A percentile compares a stretch with the other conserved stretches of the same genome.
phyloP scores from a whole-genome alignment of 2,113 vertebrate species.

The Orientallactaga bullata region DNA sequence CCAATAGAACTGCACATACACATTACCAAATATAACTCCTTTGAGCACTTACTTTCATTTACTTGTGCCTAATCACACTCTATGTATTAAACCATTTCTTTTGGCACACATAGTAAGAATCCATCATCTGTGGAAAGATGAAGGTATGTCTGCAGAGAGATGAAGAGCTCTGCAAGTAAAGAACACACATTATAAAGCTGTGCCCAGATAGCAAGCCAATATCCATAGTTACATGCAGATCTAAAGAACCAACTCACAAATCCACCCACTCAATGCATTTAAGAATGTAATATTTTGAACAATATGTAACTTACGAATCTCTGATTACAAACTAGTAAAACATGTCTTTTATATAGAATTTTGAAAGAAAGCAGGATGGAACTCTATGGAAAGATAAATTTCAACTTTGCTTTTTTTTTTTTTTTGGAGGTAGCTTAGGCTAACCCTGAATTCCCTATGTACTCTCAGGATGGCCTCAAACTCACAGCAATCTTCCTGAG shows the following conservation, averaged over 20 bases:
- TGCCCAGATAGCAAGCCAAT: slow-evolving; percentile 75
- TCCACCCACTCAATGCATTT: slow-evolving; percentile 48
- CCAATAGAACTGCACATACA: not conserved
- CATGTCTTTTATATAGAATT: slow-evolving; percentile 34
- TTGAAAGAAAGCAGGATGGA: slow-evolving; percentile 22
- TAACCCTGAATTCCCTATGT: no score
- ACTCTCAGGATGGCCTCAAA: no score
- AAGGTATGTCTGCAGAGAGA: not conserved
- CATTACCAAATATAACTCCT: not conserved
- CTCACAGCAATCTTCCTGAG: no score
- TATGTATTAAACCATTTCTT: slow-evolving; percentile 58
- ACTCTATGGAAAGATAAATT: slow-evolving; percentile 47
- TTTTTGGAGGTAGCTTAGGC: no score
- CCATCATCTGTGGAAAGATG: slow-evolving; percentile 21
- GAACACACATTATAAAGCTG: slow-evolving; percentile 70
- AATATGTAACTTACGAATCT: slow-evolving; percentile 41
- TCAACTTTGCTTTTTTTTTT: no score
- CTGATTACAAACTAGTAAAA: slow-evolving; percentile 53
- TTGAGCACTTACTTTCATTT: slow-evolving; percentile 43
- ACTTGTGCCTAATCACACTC: slow-evolving; percentile 3
- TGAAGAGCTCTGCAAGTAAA: slow-evolving; percentile 46
- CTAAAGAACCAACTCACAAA: slow-evolving; percentile 36
- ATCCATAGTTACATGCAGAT: slow-evolving; percentile 66
- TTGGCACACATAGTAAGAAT: slow-evolving; percentile 38
- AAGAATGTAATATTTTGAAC: slow-evolving; percentile 46